These are phyloP conservation scores for Vidua chalybeata DNA, from an alignment of 2,113 vertebrate genomes.

Conservation along the genomic window DNA sequence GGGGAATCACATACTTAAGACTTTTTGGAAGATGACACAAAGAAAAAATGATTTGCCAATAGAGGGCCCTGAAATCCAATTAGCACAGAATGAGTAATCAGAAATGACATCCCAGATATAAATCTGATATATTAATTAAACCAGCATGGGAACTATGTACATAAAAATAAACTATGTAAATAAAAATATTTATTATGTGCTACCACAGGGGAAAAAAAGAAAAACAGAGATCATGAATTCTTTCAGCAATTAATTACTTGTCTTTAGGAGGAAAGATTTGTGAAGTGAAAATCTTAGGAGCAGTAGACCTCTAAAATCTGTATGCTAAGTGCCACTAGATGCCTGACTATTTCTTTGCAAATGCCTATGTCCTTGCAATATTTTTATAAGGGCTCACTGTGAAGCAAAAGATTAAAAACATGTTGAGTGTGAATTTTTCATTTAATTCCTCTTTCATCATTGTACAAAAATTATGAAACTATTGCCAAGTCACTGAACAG, in stretches of 20 bases:
- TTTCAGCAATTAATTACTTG: conserved; percentile 14
- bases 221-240: neutral
- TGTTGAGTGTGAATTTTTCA: neutral
- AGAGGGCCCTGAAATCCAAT: conserved; percentile 33
- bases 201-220: neutral
- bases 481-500: neutral
- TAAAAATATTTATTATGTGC: neutral
- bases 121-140: conserved; percentile 37
- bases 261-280: neutral
- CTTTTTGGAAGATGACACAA: conserved; percentile 10
- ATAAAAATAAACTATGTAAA: neutral
- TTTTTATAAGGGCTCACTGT: neutral
- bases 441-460: neutral
- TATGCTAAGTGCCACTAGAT: neutral
- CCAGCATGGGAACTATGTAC: neutral
- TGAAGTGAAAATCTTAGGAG: neutral
- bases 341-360: neutral
- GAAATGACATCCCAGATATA: neutral
- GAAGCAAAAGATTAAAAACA: neutral
- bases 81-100: neutral
- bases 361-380: neutral
- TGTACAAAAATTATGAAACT: neutral
- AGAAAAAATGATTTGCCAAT: conserved; percentile 37
- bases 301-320: neutral
- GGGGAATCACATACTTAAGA: neutral